Evolutionary conservation across 2,888 invertebrate species (phyloP).

Genomic region (Erebia aethiops): DNA sequence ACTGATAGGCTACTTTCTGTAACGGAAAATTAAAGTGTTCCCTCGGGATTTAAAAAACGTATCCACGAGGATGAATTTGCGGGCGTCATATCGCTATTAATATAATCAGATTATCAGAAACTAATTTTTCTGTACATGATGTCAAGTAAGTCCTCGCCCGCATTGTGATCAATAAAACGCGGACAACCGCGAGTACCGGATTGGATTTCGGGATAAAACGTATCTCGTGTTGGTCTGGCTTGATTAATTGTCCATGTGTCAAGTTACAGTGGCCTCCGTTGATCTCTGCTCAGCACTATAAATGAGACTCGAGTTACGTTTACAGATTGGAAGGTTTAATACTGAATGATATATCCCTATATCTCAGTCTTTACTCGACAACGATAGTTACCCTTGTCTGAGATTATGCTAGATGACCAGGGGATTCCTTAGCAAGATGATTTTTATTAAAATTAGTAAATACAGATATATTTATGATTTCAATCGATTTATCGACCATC

Average conservation of each 20-base stretch:
- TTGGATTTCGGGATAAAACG: slow-evolving; percentile 20
- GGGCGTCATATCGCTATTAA: too few relatives aligned
- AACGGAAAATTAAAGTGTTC: too few relatives aligned
- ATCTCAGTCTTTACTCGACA: background rate
- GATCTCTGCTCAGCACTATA: slow-evolving; percentile 14
- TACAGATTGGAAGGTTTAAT: slow-evolving; percentile 9
- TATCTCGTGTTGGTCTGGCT: slow-evolving; percentile 15
- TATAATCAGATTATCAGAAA: background rate
- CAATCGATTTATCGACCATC: too few relatives aligned
- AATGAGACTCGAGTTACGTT: slow-evolving; percentile 11
- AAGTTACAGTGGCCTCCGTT: slow-evolving; percentile 10
- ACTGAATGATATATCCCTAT: background rate
- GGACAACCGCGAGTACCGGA: slow-evolving; percentile 10
- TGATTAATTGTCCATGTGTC: slow-evolving; percentile 18
- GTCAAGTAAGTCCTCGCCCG: background rate
- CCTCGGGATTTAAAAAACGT: too few relatives aligned
- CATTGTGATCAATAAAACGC: slow-evolving; percentile 12
- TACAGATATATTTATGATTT: too few relatives aligned
- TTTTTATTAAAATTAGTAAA: too few relatives aligned
- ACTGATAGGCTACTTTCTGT: too few relatives aligned
- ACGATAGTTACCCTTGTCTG: background rate
- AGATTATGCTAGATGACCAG: background rate
- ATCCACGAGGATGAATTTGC: too few relatives aligned
- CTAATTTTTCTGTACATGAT: background rate
- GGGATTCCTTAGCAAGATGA: background rate